Base-by-base conservation (phyloP, 2,113 vertebrate genomes). In the Otolemur garnettii region DNA sequence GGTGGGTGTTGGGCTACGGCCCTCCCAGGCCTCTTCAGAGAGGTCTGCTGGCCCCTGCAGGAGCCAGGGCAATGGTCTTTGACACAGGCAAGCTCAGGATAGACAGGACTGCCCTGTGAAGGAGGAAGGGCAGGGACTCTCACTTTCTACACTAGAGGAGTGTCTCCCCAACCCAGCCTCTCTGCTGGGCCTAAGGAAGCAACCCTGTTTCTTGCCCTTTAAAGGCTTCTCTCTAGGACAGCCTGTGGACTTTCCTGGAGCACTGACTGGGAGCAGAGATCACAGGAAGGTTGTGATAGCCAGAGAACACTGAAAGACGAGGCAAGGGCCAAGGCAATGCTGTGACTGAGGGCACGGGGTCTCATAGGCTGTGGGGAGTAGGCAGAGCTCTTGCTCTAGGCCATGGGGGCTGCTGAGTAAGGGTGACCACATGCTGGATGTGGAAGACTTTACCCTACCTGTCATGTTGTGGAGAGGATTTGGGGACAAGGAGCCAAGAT, bases 121-220 rank as follows among this genome's bases (percentile, higher is more conserved):
- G n/a, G 62, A 80, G 79, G 53, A 64, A 60, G 14, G 53, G 57
- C 60, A 59, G 42, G 64, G 24, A 19, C 30, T 87, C 28, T 86
- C 22, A 22, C 38, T 90, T 82, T 85, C 62, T 66, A 92, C 33
- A 21, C 35, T 92, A 42, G 13, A 17, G 42, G 59, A 86, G 87
- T 91, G 22, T 88, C 68, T 59, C 91, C 50, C 57, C 69, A 90
- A 8, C 45, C 79, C 86, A 59, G 26, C 72, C 66, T 93, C 64
- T 95, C 72, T 21, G 12, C 77, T 81, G 50, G 55, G 83, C 35
- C 75, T 35, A 35, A 92, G 77, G 90, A 96, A 96, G 55, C 28
- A 66, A 72, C 42, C 28, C 53, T 33, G 13, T 75, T 93, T 93
- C n/a, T 55, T 94, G 42, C 21, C 81, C 85, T 87, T 93, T 22